Conservation (phyloP, 2,888 invertebrate genomes). For the Calliopum simillimum region DNA sequence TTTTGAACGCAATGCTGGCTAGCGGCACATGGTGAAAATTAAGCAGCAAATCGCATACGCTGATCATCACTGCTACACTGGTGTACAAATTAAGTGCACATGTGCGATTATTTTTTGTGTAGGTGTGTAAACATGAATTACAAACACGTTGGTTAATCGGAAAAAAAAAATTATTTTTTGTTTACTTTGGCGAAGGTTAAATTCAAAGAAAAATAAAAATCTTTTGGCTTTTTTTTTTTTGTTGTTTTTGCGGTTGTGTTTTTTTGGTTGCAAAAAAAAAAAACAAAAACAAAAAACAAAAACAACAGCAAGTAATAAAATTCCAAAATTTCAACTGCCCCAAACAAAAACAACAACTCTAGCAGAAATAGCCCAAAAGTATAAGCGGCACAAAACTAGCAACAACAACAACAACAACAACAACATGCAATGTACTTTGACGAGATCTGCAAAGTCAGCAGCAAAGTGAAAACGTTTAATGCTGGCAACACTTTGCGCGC, state of each 20-base stretch:
- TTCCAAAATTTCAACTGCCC: conserved; percentile 3
- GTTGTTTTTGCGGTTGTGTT: too few relatives aligned
- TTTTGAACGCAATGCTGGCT: too few relatives aligned
- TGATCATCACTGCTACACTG: too few relatives aligned
- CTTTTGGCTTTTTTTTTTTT: too few relatives aligned
- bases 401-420: too few relatives aligned
- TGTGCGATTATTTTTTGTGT: too few relatives aligned
- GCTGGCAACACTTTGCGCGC: background rate
- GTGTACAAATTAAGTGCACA: too few relatives aligned
- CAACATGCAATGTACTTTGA: too few relatives aligned
- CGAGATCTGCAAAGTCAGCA: background rate
- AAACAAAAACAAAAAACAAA: background rate
- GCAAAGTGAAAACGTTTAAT: background rate
- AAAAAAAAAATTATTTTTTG: conserved; percentile 6
- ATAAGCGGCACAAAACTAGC: too few relatives aligned
- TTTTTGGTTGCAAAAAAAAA: conserved; percentile 5
- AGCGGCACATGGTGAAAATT: too few relatives aligned
- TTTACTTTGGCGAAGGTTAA: conserved; percentile 27
- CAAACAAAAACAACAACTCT: background rate
- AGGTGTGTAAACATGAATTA: background rate
- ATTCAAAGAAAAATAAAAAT: conserved; percentile 23
- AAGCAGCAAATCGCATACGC: too few relatives aligned
- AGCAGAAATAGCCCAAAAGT: background rate
- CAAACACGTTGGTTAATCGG: background rate
- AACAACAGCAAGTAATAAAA: conserved; percentile 1